Evolutionary conservation across 2,888 invertebrate genomes (phyloP).

Genomic region (Drosophila cognata): DNA sequence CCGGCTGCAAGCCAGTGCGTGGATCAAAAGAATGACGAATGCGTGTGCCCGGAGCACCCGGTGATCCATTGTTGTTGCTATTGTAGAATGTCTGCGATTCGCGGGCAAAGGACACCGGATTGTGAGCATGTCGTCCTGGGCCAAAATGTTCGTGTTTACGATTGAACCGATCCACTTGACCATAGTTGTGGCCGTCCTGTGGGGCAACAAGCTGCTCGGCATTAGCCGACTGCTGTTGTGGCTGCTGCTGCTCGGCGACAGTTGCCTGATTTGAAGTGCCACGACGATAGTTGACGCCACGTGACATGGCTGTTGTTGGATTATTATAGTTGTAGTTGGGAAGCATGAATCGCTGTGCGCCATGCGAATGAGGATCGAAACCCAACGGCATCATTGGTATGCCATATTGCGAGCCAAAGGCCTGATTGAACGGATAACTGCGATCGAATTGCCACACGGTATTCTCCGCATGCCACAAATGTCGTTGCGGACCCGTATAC

Average conservation of each 20-base stretch:
- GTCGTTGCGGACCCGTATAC: conserved; percentile 62
- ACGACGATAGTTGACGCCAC: conserved; percentile 40
- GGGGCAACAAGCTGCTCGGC: conserved; percentile 19
- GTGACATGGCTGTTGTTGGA: conserved; percentile 41
- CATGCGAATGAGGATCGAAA: conserved; percentile 62
- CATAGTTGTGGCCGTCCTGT: conserved; percentile 21
- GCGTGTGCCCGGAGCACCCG: conserved; percentile 53
- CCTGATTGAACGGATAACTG: conserved; percentile 73
- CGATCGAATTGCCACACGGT: conserved; percentile 74
- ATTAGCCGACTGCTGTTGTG: conserved; percentile 14
- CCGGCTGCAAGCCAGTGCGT: conserved; percentile 28
- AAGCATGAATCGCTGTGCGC: conserved; percentile 63
- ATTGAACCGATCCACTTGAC: conserved; percentile 38
- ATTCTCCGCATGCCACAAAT: conserved; percentile 71
- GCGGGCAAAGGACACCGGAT: conserved; percentile 29
- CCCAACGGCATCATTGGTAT: conserved; percentile 69
- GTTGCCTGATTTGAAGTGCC: conserved; percentile 33
- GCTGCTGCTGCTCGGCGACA: conserved; percentile 22
- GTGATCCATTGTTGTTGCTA: conserved; percentile 40
- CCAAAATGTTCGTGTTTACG: conserved; percentile 47
- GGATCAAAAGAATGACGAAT: conserved; percentile 48
- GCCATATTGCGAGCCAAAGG: conserved; percentile 61
- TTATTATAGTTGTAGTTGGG: conserved; percentile 52
- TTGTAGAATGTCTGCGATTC: conserved; percentile 69
- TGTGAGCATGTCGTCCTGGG: conserved; percentile 30